These are phyloP conservation scores for Octonoba sinensis DNA, from an alignment of 2,888 invertebrate genomes.

Conservation along the genomic window DNA sequence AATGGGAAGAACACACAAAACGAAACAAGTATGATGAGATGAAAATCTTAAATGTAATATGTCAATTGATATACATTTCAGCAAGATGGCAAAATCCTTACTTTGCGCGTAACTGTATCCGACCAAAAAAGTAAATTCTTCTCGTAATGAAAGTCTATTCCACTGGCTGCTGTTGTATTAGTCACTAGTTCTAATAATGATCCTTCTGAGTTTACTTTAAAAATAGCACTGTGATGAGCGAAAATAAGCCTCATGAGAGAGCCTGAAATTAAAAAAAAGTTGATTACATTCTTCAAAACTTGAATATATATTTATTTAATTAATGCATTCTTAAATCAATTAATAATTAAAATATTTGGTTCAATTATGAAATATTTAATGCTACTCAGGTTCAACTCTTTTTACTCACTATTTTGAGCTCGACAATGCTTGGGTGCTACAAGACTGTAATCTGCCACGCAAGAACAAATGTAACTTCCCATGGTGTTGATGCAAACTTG, in stretches of 20 bases:
- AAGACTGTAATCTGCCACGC: constrained; percentile 82
- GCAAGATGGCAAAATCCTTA: constrained; percentile 22
- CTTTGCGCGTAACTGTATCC: constrained; percentile 76
- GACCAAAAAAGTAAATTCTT: constrained; percentile 88
- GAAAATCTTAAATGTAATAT: too few relatives aligned
- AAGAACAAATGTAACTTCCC: constrained; percentile 85
- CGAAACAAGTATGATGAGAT: too few relatives aligned
- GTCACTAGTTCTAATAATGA: constrained; percentile 76
- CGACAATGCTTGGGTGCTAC: constrained; percentile 73
- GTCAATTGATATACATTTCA: too few relatives aligned
- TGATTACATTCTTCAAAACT: background rate
- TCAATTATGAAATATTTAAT: background rate
- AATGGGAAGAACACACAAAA: too few relatives aligned
- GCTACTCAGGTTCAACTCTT: background rate
- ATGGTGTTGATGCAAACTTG: constrained; percentile 92
- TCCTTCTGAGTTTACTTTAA: constrained; percentile 80
- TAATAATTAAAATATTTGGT: background rate
- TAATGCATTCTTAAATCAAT: background rate
- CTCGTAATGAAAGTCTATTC: constrained; percentile 85
- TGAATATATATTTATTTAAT: background rate
- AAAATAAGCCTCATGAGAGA: constrained; percentile 76
- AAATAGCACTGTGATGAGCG: constrained; percentile 81
- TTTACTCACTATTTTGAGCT: constrained; percentile 69
- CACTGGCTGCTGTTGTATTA: constrained; percentile 87
- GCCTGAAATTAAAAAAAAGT: constrained; percentile 37